Base-by-base conservation (phyloP, 2,888 invertebrate species). In the Caenorhabditis panamensis region DNA sequence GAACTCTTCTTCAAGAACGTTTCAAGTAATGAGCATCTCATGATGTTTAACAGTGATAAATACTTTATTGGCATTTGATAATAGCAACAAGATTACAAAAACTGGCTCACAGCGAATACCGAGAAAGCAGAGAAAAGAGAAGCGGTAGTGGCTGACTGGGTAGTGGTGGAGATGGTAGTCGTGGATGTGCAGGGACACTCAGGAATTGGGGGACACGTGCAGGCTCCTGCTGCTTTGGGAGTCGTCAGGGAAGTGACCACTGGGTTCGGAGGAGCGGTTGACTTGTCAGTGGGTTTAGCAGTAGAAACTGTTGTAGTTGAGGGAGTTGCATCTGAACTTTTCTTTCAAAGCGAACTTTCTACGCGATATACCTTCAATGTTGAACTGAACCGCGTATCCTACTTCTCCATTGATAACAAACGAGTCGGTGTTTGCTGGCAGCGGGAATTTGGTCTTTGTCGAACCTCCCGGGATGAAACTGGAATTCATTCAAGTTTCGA, bases 11-110 rank as follows among this genome's bases (percentile, higher is more conserved):
- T 13, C 53, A 16, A 22, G 62, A 36, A 66, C 58, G 1, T 73
- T 73, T 41, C 64, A 72, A 49, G 31, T 63, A 0, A 54, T 64
- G 47, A 71, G 62, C 28, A 28, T 71, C 28, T 31, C 71, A 28
- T 71, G 18, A 71, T 62, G n/a, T 53, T 16, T n/a, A 11, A 26
- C 16, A 13, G 26, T 41, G 9, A 31, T 28, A 26, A 18, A 41
- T 41, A 2, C 13, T 6, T 41, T 41, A 6, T 41, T 41, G n/a
- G n/a, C n/a, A n/a, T n/a, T n/a, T n/a, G n/a, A n/a, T n/a, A 20
- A 66, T 6, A n/a, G 36, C 22, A 18, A n/a, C 58, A 20, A 22
- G n/a, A 49, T 58, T 20, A 58, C 13, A 73, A 24, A 4, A 51
- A 5, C 20, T 20, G 41, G 63, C 61, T 53, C 51, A 54, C 11